These are phyloP conservation scores for Halcyon badia DNA, from an alignment of 2,797 vertebrate genomes.

Conservation along the genomic window DNA sequence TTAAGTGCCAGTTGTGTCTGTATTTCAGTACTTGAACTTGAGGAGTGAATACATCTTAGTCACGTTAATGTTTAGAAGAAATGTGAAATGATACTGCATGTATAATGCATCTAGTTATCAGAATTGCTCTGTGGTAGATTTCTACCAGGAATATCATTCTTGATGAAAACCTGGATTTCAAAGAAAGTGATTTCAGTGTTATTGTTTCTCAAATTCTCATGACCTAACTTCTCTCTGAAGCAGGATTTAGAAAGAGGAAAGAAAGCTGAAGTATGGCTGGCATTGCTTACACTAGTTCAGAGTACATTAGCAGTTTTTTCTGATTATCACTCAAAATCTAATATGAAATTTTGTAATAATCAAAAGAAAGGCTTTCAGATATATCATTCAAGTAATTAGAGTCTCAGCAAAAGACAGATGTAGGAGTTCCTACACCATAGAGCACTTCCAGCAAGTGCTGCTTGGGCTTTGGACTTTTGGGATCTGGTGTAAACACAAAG, in stretches of 20 bases:
- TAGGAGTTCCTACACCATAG: neutral
- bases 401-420: neutral
- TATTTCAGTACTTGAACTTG: slow-evolving; percentile 13
- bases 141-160: neutral
- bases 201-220: neutral
- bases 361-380: neutral
- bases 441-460: neutral
- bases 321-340: neutral
- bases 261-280: neutral
- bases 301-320: neutral
- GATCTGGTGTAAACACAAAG: neutral
- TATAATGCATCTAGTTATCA: neutral
- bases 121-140: neutral
- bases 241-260: neutral
- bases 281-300: neutral
- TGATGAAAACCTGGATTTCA: neutral
- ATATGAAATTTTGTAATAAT: neutral
- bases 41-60: slow-evolving; percentile 10
- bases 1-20: neutral
- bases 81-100: neutral
- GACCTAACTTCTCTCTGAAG: neutral
- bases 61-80: neutral
- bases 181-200: neutral
- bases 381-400: neutral
- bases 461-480: neutral